Base-by-base conservation (phyloP, 2,797 vertebrate species). In the Pygocentrus nattereri region DNA sequence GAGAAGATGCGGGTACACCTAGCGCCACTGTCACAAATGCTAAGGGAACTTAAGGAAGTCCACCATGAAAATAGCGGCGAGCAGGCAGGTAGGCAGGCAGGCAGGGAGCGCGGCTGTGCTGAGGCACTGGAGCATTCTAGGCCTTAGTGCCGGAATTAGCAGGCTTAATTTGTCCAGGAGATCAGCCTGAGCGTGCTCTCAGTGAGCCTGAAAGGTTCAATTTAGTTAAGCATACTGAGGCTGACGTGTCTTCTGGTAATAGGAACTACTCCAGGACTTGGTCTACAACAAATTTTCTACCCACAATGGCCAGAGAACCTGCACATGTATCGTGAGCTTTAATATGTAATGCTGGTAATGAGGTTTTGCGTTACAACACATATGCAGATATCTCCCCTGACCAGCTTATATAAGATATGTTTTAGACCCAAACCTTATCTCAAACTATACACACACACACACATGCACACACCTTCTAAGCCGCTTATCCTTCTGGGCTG, bases 1-100 rank as follows among this genome's bases (percentile, higher is more conserved):
- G 49, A 62, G 64, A 75, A 52, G 11, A 34, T 25, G 56, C 68
- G 61, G 27, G 58, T 69, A 52, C 59, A 54, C 21, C 74, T 73
- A 65, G 6, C 68, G 54, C 69, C 70, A 50, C 61, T 82, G 80
- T 85, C 83, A 82, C 50, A 79, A 69, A 38, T 12, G 21, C 49
- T 44, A 44, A 44, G 41, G 41, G 41, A 41, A 44, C 41, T 44
- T 34, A 50, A 31, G 23, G 19, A 69, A 52, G 21, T 31, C 30
- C 41, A 68, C 52, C 72, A 61, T 75, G 62, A 75, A 69, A 75
- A 23, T 16, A 34, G 1, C 74, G 25, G 1, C 34, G 34, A 18
- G 18, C 16, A 21, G 30, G 31, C 30, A 21, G 23, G 21, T 54
- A 56, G 54, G 54, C n/a, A 10, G n/a, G 54, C 8, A 3, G 15